phyloP scores from a whole-genome alignment of 2,113 vertebrate species.

The Colius striatus region DNA sequence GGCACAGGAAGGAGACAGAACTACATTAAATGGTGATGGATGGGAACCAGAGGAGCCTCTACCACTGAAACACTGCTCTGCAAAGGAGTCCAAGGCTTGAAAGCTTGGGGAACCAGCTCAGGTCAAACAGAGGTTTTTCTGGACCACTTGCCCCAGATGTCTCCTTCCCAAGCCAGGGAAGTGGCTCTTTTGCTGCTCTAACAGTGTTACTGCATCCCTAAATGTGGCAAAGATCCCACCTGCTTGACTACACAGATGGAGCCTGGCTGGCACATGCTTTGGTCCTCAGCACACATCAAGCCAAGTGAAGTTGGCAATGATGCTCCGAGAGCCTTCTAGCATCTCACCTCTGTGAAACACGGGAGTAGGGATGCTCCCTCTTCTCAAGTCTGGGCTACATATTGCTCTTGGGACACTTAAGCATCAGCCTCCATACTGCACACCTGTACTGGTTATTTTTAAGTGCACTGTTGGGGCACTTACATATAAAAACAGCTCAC shows the following conservation, averaged over 20 bases:
- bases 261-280: rapidly evolving
- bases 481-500: rapidly evolving
- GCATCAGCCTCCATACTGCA: neutral
- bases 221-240: rapidly evolving
- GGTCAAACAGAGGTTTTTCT: neutral
- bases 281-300: rapidly evolving
- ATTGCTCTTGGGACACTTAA: rapidly evolving
- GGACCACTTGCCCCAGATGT: neutral
- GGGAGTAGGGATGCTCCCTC: rapidly evolving
- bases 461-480: neutral
- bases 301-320: neutral
- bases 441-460: neutral
- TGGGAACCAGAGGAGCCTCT: neutral
- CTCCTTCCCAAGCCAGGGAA: neutral
- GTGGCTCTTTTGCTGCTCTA: neutral
- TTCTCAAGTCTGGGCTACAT: neutral
- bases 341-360: rapidly evolving
- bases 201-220: neutral
- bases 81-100: rapidly evolving
- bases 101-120: neutral
- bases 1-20: neutral
- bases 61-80: neutral
- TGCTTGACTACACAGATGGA: neutral
- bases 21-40: neutral
- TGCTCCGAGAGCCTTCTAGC: neutral